Evolutionary conservation across 2,113 vertebrate species (phyloP).

Genomic region (Oryzias woworae): DNA sequence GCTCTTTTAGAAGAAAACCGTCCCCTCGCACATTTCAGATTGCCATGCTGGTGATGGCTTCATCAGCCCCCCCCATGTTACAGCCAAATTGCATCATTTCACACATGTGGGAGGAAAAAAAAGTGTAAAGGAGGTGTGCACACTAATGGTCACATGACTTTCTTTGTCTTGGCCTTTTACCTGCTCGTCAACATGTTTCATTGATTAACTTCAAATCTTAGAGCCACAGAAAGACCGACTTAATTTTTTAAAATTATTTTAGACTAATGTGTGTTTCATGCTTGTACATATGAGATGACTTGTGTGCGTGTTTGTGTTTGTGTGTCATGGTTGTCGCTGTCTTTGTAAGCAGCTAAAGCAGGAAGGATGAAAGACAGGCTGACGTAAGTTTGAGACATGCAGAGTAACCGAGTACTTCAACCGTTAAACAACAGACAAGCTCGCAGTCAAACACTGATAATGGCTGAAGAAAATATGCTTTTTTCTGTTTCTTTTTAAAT

Average conservation of each 20-base stretch:
- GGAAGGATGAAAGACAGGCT: conserved; percentile 33
- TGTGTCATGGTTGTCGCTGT: conserved; percentile 20
- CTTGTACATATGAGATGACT: too few relatives aligned
- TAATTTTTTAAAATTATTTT: too few relatives aligned
- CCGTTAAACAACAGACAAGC: not conserved
- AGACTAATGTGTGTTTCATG: too few relatives aligned
- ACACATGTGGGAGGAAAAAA: conserved; percentile 31
- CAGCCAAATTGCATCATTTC: conserved; percentile 70
- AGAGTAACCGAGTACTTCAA: conserved; percentile 18
- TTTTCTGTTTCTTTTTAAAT: not conserved
- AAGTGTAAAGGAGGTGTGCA: conserved; percentile 25
- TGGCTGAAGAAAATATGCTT: not conserved
- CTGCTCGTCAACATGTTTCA: not conserved
- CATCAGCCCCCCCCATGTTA: conserved; percentile 45
- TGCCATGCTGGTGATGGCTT: conserved; percentile 43
- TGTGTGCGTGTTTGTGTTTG: not conserved
- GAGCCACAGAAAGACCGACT: not conserved
- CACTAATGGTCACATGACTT: conserved; percentile 50
- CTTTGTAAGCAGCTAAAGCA: conserved; percentile 23
- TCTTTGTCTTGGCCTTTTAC: conserved; percentile 39
- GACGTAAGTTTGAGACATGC: conserved; percentile 60
- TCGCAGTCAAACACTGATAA: too few relatives aligned
- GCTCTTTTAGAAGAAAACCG: conserved; percentile 44
- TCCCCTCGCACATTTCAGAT: conserved; percentile 8
- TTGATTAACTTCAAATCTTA: conserved; percentile 24